phyloP scores from a whole-genome alignment of 2,888 invertebrate genomes.

The Torymus texanus region DNA sequence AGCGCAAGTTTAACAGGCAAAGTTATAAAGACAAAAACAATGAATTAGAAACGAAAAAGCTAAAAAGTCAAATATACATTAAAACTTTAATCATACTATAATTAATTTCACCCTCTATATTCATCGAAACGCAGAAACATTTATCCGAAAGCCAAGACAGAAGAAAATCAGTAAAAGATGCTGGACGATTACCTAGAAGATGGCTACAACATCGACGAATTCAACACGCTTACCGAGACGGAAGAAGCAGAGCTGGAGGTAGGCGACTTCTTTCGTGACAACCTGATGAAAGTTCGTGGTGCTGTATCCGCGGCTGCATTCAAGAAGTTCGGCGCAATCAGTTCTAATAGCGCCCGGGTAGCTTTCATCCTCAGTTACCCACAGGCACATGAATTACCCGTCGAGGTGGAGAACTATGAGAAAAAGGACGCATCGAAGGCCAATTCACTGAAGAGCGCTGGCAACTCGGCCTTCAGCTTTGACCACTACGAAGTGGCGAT shows the following conservation, averaged over 20 bases:
- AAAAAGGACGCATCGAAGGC: constrained; percentile 79
- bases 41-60: too few species aligned
- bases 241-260: constrained; percentile 61
- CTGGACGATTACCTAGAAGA: constrained; percentile 23
- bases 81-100: too few species aligned
- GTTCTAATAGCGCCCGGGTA: constrained; percentile 81
- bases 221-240: constrained; percentile 52
- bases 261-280: constrained; percentile 66
- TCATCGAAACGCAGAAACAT: background rate
- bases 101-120: too few species aligned
- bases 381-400: constrained; percentile 75
- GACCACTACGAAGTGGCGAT: constrained; percentile 84
- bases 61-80: too few species aligned
- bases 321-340: constrained; percentile 80
- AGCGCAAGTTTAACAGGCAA: too few species aligned
- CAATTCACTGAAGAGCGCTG: constrained; percentile 80
- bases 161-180: background rate
- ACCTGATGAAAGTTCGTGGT: constrained; percentile 75
- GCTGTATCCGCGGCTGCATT: constrained; percentile 78
- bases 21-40: too few species aligned
- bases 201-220: constrained; percentile 18
- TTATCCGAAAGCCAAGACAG: background rate
- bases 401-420: constrained; percentile 77
- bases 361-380: constrained; percentile 78
- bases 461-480: constrained; percentile 84